A percentile compares a stretch with the other conserved stretches of the same genome.
Evolutionary conservation across 2,888 invertebrate genomes (phyloP).

Genomic region (Lasioglossum calceatum): DNA sequence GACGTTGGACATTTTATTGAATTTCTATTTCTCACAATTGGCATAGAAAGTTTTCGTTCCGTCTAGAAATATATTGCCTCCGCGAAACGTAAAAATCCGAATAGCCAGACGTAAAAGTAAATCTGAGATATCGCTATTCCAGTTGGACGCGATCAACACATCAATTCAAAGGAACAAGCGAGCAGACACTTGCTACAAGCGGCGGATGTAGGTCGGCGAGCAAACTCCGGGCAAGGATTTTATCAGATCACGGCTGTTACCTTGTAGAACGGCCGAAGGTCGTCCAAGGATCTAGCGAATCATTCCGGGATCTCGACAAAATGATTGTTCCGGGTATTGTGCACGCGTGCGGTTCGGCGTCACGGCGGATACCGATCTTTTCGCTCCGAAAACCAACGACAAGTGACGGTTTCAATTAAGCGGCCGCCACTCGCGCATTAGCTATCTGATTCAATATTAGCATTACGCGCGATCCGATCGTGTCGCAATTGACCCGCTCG

Average conservation of each 20-base stretch:
- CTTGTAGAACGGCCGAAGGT: slow-evolving; percentile 51
- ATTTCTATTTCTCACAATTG: neutral
- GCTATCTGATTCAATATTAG: slow-evolving; percentile 41
- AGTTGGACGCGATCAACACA: neutral
- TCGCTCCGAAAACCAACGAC: slow-evolving; percentile 43
- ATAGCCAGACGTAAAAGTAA: neutral
- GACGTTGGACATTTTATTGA: neutral
- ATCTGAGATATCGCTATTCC: neutral
- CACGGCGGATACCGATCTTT: slow-evolving; percentile 47
- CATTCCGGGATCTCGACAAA: slow-evolving; percentile 17
- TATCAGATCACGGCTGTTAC: slow-evolving; percentile 34
- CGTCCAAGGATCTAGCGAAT: slow-evolving; percentile 35
- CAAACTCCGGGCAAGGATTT: slow-evolving; percentile 32
- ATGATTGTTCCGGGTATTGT: neutral
- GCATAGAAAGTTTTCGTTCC: neutral
- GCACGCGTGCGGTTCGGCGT: neutral
- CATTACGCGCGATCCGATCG: slow-evolving; percentile 15
- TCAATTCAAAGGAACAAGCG: neutral
- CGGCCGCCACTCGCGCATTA: slow-evolving; percentile 14
- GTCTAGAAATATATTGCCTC: neutral
- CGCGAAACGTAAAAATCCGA: neutral
- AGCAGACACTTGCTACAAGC: neutral
- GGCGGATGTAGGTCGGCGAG: slow-evolving; percentile 2
- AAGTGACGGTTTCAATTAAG: slow-evolving; percentile 36
- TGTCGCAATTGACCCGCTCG: slow-evolving; percentile 31